phyloP scores from a whole-genome alignment of 2,888 invertebrate genomes.

The Noctuana brunneofusca region DNA sequence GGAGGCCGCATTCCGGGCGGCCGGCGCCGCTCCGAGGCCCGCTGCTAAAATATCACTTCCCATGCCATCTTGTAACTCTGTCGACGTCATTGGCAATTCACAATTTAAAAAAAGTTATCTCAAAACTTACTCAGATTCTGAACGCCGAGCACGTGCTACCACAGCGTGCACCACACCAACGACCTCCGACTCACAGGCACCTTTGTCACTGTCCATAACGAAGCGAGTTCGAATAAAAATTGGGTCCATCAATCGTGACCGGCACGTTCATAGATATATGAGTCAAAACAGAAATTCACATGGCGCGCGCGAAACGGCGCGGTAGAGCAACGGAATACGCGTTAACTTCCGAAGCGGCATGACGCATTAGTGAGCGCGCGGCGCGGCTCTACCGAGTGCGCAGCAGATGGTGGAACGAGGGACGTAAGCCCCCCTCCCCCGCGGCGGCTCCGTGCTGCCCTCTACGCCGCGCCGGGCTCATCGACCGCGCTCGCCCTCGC shows the following conservation, averaged over 20 bases:
- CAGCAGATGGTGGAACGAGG: conserved; percentile 65
- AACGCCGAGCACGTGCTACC: conserved; percentile 68
- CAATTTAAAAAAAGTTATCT: conserved; percentile 76
- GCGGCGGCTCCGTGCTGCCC: conserved; percentile 59
- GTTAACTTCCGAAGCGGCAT: conserved; percentile 70
- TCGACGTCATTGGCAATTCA: conserved; percentile 63
- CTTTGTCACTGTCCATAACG: conserved; percentile 66
- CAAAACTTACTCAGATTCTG: conserved; percentile 70
- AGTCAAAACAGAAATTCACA: conserved; percentile 76
- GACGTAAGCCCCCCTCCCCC: conserved; percentile 53
- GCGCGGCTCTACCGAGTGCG: conserved; percentile 71
- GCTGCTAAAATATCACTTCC: conserved; percentile 75
- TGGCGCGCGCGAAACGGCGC: conserved; percentile 68
- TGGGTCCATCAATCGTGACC: conserved; percentile 41
- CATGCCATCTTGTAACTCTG: conserved; percentile 51
- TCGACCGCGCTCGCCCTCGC: conserved; percentile 78
- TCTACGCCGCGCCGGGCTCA: conserved; percentile 73
- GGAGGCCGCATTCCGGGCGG: conserved; percentile 72
- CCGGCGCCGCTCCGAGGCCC: conserved; percentile 75
- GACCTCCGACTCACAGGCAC: conserved; percentile 60
- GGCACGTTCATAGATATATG: conserved; percentile 44
- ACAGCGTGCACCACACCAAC: conserved; percentile 59
- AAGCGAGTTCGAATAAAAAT: conserved; percentile 40
- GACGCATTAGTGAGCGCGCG: conserved; percentile 83
- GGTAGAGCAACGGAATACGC: conserved; percentile 55